These are phyloP conservation scores for Umimayanthus kanabou DNA, from an alignment of 92 coral and sea anemone genomes.

Conservation along the genomic window DNA sequence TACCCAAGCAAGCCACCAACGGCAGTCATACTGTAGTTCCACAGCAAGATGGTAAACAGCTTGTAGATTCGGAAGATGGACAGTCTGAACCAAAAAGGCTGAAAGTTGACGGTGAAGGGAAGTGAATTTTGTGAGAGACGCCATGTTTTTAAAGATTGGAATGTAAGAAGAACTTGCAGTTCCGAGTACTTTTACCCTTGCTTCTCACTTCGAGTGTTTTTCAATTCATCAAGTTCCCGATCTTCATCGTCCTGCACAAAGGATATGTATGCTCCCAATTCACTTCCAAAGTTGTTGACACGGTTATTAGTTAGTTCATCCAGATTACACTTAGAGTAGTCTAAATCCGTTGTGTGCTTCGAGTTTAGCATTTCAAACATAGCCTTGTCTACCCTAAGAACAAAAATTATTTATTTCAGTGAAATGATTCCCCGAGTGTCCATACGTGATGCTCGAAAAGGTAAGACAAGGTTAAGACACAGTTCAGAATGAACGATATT, in stretches of 20 bases:
- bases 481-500: background rate
- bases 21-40: slow-evolving; percentile 28
- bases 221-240: too few species aligned
- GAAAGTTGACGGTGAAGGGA: slow-evolving; percentile 55
- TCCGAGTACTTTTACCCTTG: background rate
- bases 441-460: background rate
- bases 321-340: background rate
- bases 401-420: slow-evolving; percentile 17
- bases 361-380: background rate
- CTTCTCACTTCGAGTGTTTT: background rate
- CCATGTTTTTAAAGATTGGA: background rate
- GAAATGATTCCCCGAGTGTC: background rate
- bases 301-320: too few species aligned
- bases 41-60: slow-evolving; percentile 50
- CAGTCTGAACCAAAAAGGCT: slow-evolving; percentile 74
- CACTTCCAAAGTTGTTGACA: too few species aligned
- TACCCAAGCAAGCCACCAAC: slow-evolving; percentile 39
- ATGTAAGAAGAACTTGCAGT: background rate
- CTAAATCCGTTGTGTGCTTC: background rate
- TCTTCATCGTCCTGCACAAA: too few species aligned
- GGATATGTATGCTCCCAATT: too few species aligned
- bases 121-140: background rate
- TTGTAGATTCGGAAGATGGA: slow-evolving; percentile 54
- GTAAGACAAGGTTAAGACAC: background rate
- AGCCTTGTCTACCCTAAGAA: background rate